Percentiles rank a stretch among this genome's conserved stretches.
Conservation (phyloP, 2,888 invertebrate species). For the Fragum whitleyi region DNA sequence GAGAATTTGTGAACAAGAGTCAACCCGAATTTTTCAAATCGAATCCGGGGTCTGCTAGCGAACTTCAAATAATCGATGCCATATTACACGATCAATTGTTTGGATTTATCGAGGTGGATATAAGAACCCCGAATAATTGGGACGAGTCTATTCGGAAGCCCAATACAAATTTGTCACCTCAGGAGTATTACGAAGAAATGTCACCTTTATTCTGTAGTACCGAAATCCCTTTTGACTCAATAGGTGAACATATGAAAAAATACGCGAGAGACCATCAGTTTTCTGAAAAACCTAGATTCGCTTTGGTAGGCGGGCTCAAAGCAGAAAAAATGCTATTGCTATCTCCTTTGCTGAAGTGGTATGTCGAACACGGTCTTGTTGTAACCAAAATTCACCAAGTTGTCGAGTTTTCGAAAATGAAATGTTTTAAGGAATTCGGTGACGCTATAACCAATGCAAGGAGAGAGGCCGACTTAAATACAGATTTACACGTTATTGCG, state of each 20-base stretch:
- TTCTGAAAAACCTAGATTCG: neutral
- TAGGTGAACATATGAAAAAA: slow-evolving; percentile 36
- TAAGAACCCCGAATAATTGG: slow-evolving; percentile 30
- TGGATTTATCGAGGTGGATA: slow-evolving; percentile 37
- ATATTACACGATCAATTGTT: slow-evolving; percentile 23
- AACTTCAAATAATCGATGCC: slow-evolving; percentile 8
- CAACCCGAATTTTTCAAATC: no score
- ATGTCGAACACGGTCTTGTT: slow-evolving; percentile 38
- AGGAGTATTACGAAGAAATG: slow-evolving; percentile 37
- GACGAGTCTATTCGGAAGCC: slow-evolving; percentile 17
- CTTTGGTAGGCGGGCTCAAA: slow-evolving; percentile 38
- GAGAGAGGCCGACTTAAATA: slow-evolving; percentile 29
- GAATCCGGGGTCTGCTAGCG: slow-evolving; percentile 19
- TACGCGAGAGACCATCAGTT: slow-evolving; percentile 8
- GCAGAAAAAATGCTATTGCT: slow-evolving; percentile 28
- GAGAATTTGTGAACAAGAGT: no score
- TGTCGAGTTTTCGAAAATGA: slow-evolving; percentile 25
- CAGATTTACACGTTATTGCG: no score
- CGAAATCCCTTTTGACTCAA: slow-evolving; percentile 24
- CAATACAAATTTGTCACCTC: slow-evolving; percentile 13
- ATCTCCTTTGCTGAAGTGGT: slow-evolving; percentile 44
- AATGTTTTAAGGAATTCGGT: slow-evolving; percentile 36
- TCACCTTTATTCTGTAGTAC: slow-evolving; percentile 35
- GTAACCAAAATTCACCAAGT: slow-evolving; percentile 40
- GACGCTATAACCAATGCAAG: slow-evolving; percentile 14